A percentile compares a stretch with the other conserved stretches of the same genome.
These are phyloP conservation scores for Pristionchus pacificus DNA, from an alignment of 1,140 invertebrate species.

Conservation along the genomic window DNA sequence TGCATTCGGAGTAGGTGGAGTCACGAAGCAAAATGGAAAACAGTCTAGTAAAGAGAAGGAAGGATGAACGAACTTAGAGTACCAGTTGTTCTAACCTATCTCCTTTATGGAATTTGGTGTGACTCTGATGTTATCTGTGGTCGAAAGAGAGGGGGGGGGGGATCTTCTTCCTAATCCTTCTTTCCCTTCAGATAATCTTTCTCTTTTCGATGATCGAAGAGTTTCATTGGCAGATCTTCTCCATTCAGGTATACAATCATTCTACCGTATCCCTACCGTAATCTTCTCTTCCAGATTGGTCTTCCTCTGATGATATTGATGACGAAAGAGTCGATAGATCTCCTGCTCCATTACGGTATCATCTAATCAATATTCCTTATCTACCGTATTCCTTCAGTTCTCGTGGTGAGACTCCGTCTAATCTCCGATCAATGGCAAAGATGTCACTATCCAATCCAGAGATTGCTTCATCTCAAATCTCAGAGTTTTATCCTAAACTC, in stretches of 20 bases:
- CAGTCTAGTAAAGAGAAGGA: too few species aligned
- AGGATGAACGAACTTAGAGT: too few species aligned
- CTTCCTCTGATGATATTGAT: slow-evolving; percentile 18
- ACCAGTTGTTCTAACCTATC: too few species aligned
- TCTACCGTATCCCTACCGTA: too few species aligned
- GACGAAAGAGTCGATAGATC: slow-evolving; percentile 12
- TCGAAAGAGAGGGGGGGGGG: too few species aligned
- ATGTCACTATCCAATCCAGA: slow-evolving; percentile 57
- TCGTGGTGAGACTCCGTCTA: slow-evolving; percentile 25
- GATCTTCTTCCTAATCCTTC: not conserved
- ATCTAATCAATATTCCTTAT: slow-evolving; percentile 5
- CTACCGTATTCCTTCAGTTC: slow-evolving; percentile 13
- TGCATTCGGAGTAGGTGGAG: too few species aligned
- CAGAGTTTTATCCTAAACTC: slow-evolving; percentile 53
- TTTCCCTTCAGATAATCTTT: not conserved
- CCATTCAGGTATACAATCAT: not conserved
- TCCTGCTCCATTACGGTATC: slow-evolving; percentile 8
- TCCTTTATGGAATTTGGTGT: too few species aligned
- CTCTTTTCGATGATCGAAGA: not conserved
- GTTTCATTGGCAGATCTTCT: not conserved
- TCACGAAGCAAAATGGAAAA: too few species aligned
- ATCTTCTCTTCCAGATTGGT: slow-evolving; percentile 7
- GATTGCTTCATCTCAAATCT: slow-evolving; percentile 44
- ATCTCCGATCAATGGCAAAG: slow-evolving; percentile 19
- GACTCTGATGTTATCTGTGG: too few species aligned